phyloP scores from a whole-genome alignment of 2,113 vertebrate species.

The Hemiscyllium ocellatum region DNA sequence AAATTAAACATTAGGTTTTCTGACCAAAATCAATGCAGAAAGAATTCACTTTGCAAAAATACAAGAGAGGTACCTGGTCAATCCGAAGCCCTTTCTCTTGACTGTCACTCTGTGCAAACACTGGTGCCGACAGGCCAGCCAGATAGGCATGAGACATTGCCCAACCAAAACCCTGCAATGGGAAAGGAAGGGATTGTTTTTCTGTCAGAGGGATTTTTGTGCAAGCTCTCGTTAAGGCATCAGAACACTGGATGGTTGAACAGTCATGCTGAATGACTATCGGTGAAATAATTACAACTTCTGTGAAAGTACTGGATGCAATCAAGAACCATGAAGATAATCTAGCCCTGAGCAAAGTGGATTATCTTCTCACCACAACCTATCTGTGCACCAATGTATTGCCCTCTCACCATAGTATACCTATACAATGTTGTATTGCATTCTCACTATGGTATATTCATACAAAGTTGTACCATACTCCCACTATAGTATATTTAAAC shows the following conservation, averaged over 20 bases:
- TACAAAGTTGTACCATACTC: too few species aligned
- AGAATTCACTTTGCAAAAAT: background rate
- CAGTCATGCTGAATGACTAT: background rate
- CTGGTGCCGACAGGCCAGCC: background rate
- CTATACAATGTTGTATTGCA: too few species aligned
- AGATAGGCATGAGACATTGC: background rate
- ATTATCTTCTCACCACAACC: too few species aligned
- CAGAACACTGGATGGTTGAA: background rate
- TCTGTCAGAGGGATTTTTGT: background rate
- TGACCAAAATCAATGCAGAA: background rate
- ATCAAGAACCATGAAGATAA: background rate
- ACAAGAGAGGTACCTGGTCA: background rate
- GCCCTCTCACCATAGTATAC: too few species aligned
- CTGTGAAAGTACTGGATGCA: background rate
- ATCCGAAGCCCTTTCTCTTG: background rate
- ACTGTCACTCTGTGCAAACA: constrained; percentile 17
- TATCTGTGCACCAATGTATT: too few species aligned
- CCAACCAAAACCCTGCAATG: background rate
- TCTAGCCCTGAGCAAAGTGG: background rate
- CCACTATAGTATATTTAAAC: too few species aligned
- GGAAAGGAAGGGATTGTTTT: too few species aligned
- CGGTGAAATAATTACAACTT: background rate
- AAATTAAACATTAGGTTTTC: background rate
- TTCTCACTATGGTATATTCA: too few species aligned
- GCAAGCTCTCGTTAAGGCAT: background rate